Percentiles rank a stretch among this genome's conserved stretches.
phyloP scores from a whole-genome alignment of 2,797 vertebrate species.

The Novumbra hubbsi region DNA sequence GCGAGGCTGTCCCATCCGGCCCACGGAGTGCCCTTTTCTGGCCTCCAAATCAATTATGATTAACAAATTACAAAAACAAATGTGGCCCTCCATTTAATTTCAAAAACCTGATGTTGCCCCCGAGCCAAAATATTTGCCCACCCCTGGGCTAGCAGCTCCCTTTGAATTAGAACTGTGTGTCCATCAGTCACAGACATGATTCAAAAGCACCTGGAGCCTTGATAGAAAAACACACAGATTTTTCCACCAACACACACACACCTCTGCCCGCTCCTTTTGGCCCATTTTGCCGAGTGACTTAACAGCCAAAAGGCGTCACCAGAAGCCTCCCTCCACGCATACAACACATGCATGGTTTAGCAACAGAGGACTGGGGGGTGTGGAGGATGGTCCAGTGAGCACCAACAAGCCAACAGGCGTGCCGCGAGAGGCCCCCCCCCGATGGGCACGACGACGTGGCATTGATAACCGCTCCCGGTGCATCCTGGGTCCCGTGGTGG shows the following conservation, averaged over 20 bases:
- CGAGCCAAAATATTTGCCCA: too few relatives aligned
- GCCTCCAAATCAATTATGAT: too few relatives aligned
- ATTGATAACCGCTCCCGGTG: constrained; percentile 53
- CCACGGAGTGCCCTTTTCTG: too few relatives aligned
- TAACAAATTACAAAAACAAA: too few relatives aligned
- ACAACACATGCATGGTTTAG: constrained; percentile 47
- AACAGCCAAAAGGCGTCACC: constrained; percentile 50
- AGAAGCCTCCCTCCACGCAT: constrained; percentile 19
- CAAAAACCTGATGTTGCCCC: too few relatives aligned
- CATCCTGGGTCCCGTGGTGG: constrained; percentile 14
- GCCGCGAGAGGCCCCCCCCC: constrained; percentile 48
- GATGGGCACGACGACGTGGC: constrained; percentile 51
- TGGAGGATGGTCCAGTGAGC: constrained; percentile 53
- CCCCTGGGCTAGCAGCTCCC: not conserved
- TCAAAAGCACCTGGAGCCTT: not conserved
- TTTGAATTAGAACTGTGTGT: not conserved
- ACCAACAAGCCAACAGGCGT: constrained; percentile 47
- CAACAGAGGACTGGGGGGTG: constrained; percentile 44
- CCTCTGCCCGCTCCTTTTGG: not conserved
- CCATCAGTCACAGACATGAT: not conserved
- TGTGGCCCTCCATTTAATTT: too few relatives aligned
- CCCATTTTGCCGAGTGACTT: constrained; percentile 25
- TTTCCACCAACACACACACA: not conserved
- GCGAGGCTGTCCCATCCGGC: too few relatives aligned
- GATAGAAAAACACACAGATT: not conserved